Percentiles rank a stretch among this genome's conserved stretches.
phyloP scores from a whole-genome alignment of 2,113 vertebrate genomes.

The Pao palembangensis region DNA sequence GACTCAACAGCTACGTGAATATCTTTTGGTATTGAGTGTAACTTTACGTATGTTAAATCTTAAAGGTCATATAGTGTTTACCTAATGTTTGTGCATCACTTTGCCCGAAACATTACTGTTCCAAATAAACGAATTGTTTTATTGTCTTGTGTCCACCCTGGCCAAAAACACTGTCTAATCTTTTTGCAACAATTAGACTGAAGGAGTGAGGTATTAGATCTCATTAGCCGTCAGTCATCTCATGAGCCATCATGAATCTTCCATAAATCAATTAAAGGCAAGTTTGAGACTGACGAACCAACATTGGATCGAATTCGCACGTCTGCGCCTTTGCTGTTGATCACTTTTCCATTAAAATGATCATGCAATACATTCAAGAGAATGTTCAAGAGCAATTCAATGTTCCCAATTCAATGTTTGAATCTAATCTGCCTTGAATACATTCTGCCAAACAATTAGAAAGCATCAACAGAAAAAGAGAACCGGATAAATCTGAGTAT shows the following conservation, averaged over 20 bases:
- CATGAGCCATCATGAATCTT: neutral
- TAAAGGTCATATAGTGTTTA: too few relatives aligned
- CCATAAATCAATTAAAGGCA: neutral
- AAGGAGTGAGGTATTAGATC: slow-evolving; percentile 15
- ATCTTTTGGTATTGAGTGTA: too few relatives aligned
- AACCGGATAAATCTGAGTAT: neutral
- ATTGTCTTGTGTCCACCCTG: slow-evolving; percentile 28
- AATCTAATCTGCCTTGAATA: neutral
- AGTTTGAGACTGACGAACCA: neutral
- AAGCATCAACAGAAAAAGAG: neutral
- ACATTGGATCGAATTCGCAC: too few relatives aligned
- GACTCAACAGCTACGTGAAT: too few relatives aligned
- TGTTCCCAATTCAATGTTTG: too few relatives aligned
- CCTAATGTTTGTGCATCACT: neutral
- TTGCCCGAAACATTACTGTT: slow-evolving; percentile 3
- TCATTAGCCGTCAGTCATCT: slow-evolving; percentile 5
- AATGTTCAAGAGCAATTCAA: too few relatives aligned
- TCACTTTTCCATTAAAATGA: too few relatives aligned
- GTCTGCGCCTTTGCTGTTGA: too few relatives aligned
- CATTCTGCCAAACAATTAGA: neutral
- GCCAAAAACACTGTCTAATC: slow-evolving; percentile 32
- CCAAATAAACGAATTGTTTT: slow-evolving; percentile 50
- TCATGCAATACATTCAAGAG: neutral
- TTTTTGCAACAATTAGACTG: slow-evolving; percentile 27
- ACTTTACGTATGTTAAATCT: too few relatives aligned